Conservation (phyloP, 2,797 vertebrate species). For the Paratrypauchen microcephalus region DNA sequence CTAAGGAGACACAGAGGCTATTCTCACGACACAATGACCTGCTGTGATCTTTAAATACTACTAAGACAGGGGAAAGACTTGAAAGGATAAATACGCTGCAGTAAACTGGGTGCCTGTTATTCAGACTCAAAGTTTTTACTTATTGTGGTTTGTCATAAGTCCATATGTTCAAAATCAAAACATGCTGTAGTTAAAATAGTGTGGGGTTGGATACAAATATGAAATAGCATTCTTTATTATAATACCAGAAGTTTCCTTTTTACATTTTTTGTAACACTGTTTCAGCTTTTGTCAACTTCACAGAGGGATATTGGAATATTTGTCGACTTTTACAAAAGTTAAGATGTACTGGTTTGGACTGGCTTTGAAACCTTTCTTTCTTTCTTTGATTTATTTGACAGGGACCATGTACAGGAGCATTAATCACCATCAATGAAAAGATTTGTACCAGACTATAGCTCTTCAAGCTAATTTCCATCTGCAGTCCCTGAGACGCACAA, state of each 20-base stretch:
- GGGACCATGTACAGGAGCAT: too few species aligned
- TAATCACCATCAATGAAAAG: too few species aligned
- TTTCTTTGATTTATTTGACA: too few species aligned
- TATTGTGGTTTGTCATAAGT: background rate
- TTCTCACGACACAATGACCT: slow-evolving; percentile 52
- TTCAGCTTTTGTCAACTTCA: background rate
- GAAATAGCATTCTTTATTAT: background rate
- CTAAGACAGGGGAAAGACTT: slow-evolving; percentile 19
- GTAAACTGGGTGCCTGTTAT: background rate
- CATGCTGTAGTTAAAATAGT: too few species aligned
- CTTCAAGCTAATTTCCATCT: too few species aligned
- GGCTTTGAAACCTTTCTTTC: too few species aligned
- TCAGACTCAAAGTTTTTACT: background rate
- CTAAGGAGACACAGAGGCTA: slow-evolving; percentile 14
- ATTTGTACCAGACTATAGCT: too few species aligned
- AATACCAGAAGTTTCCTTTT: background rate
- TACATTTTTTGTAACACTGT: background rate
- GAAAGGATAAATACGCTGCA: background rate
- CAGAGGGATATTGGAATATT: too few species aligned
- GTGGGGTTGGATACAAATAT: background rate
- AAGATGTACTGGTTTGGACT: too few species aligned
- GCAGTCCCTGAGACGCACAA: too few species aligned
- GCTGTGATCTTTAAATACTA: slow-evolving; percentile 33
- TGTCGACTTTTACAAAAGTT: too few species aligned
- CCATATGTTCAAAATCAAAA: too few species aligned